Conservation (phyloP, 2,113 vertebrate species). For the Xenopus borealis region DNA sequence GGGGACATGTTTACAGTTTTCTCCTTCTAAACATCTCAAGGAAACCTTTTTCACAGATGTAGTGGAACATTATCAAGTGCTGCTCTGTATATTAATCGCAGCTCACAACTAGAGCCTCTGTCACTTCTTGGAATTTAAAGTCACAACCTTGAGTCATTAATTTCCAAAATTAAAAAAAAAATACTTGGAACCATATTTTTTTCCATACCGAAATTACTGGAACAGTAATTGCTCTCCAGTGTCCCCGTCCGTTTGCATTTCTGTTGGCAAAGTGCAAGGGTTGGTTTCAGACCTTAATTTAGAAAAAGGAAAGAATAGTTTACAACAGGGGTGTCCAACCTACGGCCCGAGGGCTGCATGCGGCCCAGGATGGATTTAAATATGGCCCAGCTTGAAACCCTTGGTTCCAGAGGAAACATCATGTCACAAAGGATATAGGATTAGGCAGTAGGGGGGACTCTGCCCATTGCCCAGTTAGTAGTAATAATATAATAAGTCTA, state of each 20-base stretch:
- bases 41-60: slow-evolving; percentile 54
- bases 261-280: slow-evolving; percentile 82
- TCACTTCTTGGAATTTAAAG: slow-evolving; percentile 45
- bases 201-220: slow-evolving; percentile 92
- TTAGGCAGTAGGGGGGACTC: too few relatives aligned
- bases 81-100: slow-evolving; percentile 32
- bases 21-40: slow-evolving; percentile 53
- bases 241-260: slow-evolving; percentile 86
- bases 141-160: slow-evolving; percentile 30
- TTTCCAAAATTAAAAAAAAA: slow-evolving; percentile 46
- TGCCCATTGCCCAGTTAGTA: too few relatives aligned
- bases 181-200: slow-evolving; percentile 27
- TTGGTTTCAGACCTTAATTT: slow-evolving; percentile 82
- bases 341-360: too few relatives aligned
- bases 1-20: slow-evolving; percentile 53
- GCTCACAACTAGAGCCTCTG: slow-evolving; percentile 19
- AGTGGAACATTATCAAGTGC: slow-evolving; percentile 49
- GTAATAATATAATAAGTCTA: too few relatives aligned
- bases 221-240: slow-evolving; percentile 89
- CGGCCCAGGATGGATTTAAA: too few relatives aligned
- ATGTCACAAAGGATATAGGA: too few relatives aligned
- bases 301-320: slow-evolving; percentile 33
- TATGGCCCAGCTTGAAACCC: too few relatives aligned
- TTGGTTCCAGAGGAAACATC: too few relatives aligned
- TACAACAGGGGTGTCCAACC: too few relatives aligned